phyloP scores from a whole-genome alignment of 2,113 vertebrate species.

The Phycodurus eques region DNA sequence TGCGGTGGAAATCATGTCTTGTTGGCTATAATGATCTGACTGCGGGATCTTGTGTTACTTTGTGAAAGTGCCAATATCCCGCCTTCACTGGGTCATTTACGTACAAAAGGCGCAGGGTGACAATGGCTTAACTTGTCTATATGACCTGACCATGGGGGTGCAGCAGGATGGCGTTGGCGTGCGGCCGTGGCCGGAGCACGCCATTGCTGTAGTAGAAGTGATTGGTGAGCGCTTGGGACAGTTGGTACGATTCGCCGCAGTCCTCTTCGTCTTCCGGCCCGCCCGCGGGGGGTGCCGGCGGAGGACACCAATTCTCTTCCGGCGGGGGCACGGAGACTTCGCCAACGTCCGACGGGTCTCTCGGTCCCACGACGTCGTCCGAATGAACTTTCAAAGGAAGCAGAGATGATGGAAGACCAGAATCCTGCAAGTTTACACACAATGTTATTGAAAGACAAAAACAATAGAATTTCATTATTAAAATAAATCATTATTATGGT shows the following conservation, averaged over 20 bases:
- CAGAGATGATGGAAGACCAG: constrained; percentile 66
- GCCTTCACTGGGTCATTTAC: too few species aligned
- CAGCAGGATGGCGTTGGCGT: constrained; percentile 82
- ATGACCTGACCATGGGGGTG: constrained; percentile 79
- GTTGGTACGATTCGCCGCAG: constrained; percentile 40
- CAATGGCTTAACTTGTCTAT: constrained; percentile 34
- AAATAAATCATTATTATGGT: not conserved
- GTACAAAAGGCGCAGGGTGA: not conserved
- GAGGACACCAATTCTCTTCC: constrained; percentile 19
- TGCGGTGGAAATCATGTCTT: too few species aligned
- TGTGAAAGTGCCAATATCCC: too few species aligned
- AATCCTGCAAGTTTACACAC: constrained; percentile 59
- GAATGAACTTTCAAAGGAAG: constrained; percentile 57
- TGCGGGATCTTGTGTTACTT: too few species aligned
- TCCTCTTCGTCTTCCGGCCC: constrained; percentile 62
- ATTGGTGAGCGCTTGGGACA: constrained; percentile 78
- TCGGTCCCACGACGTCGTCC: constrained; percentile 32
- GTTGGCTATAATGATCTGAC: too few species aligned
- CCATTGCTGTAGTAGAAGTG: constrained; percentile 87
- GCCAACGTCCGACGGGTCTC: constrained; percentile 12
- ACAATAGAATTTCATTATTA: not conserved
- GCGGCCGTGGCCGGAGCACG: constrained; percentile 78
- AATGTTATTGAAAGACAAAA: not conserved
- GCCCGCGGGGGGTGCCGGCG: not conserved
- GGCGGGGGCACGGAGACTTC: constrained; percentile 12